Evolutionary conservation across 2,113 vertebrate genomes (phyloP).

Genomic region (Pitta sordida): DNA sequence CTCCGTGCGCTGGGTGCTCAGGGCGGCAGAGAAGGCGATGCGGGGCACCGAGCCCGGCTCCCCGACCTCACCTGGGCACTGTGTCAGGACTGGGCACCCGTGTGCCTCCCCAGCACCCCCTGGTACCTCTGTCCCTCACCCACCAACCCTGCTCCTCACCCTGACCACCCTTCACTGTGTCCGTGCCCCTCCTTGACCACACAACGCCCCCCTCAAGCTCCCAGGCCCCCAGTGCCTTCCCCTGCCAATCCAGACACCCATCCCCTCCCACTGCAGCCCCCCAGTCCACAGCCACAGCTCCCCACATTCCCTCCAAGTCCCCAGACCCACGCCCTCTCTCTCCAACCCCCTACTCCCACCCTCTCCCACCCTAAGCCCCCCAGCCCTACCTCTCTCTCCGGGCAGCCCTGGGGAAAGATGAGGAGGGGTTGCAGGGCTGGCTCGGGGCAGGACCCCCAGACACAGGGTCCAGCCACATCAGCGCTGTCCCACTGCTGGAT

Average conservation of each 20-base stretch:
- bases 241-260: not conserved
- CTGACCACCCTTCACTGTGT: not conserved
- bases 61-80: slow-evolving; percentile 76
- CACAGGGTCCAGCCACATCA: not conserved
- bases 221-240: not conserved
- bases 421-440: not conserved
- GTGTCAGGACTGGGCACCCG: not conserved
- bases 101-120: not conserved
- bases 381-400: slow-evolving; percentile 82
- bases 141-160: not conserved
- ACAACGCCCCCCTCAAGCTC: accelerated
- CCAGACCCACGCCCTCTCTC: not conserved
- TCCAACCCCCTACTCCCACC: too few species aligned
- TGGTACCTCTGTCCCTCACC: not conserved
- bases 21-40: slow-evolving; percentile 87
- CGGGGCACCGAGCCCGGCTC: slow-evolving; percentile 76
- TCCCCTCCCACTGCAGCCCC: not conserved
- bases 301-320: not conserved
- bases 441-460: not conserved
- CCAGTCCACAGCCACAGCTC: not conserved
- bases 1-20: slow-evolving; percentile 75
- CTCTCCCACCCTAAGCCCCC: not conserved
- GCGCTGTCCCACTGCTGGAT: not conserved
- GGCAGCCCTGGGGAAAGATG: slow-evolving; percentile 76
- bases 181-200: too few species aligned